Evolutionary conservation across 2,113 vertebrate species (phyloP), one percentile per base, ranked within the genome.

Genomic region (Sciurus niger): DNA sequence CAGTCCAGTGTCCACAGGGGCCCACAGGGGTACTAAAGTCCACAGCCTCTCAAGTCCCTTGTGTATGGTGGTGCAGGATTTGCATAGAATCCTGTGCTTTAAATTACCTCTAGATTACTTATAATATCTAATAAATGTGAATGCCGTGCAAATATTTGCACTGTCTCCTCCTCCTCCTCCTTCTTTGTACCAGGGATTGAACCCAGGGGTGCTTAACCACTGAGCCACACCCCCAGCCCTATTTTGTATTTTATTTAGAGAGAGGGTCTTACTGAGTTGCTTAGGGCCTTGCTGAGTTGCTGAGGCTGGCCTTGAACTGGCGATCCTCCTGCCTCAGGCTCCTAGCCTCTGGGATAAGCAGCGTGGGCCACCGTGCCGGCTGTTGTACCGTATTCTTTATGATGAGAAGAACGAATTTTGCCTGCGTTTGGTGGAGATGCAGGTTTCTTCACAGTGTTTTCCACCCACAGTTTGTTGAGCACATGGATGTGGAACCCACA

Each of bases 381-480:
- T 32, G n/a, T 4, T 40, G 25, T 43, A 30, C 80, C 5, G 25
- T 63, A n/a, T 4, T 43, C 20, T 16, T 34, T 13, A 24, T 72
- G 16, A 6, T 40, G 77, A 40, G 30, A 60, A 43, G 72, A 25
- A 73, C 14, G 24, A 74, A 8, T 40, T 32, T 20, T 51, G 18
- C n/a, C 17, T 3, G 24, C 14, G 12, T 25, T 68, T 20, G 8
- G 65, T 48, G 2, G 32, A n/a, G 8, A 24, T 28, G 67, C 1
- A 5, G 11, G 20, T 4, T 43, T 67, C 12, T 63, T 63, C 14
- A 8, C 40, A 2, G 3, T 43, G 4, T 12, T 46, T 63, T 76
- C 12, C 6, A 63, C 6, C 55, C 13, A 4, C 16, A 0, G 24
- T 17, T 6, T 8, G 22, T 53, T 10, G 4, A 3, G 3, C 6